Conservation (phyloP, 2,797 vertebrate genomes). For the Eleutherodactylus coqui region DNA sequence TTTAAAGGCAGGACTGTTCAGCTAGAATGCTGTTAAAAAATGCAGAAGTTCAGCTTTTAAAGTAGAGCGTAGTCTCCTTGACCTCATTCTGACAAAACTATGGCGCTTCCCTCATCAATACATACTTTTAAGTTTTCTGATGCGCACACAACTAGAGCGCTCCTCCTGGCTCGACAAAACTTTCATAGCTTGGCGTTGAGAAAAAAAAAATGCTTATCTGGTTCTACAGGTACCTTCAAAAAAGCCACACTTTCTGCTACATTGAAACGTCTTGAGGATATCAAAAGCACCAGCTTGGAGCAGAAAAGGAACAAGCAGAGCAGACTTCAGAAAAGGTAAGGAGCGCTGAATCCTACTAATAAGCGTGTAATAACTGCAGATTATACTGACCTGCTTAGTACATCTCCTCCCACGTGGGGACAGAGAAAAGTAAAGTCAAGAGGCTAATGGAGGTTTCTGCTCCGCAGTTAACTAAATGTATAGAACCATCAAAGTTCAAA, state of each 20-base stretch:
- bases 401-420: too few relatives aligned
- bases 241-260: background rate
- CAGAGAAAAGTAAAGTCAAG: too few relatives aligned
- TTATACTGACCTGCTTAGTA: too few relatives aligned
- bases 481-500: too few relatives aligned
- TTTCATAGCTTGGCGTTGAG: background rate
- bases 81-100: slow-evolving; percentile 62
- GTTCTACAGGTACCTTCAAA: background rate
- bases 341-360: too few relatives aligned
- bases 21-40: slow-evolving; percentile 59
- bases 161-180: slow-evolving; percentile 29
- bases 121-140: slow-evolving; percentile 30
- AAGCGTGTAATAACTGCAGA: too few relatives aligned
- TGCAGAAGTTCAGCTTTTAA: slow-evolving; percentile 39
- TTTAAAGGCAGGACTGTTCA: slow-evolving; percentile 43
- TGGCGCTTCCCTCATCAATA: slow-evolving; percentile 57
- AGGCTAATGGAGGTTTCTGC: too few relatives aligned
- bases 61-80: slow-evolving; percentile 59
- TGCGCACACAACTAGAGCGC: slow-evolving; percentile 32
- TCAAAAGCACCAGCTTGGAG: too few relatives aligned
- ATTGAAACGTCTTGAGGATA: background rate
- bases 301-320: background rate
- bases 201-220: background rate
- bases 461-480: too few relatives aligned
- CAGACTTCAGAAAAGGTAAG: too few relatives aligned